phyloP scores from a whole-genome alignment of 2,113 vertebrate species.

The Ursus arctos region DNA sequence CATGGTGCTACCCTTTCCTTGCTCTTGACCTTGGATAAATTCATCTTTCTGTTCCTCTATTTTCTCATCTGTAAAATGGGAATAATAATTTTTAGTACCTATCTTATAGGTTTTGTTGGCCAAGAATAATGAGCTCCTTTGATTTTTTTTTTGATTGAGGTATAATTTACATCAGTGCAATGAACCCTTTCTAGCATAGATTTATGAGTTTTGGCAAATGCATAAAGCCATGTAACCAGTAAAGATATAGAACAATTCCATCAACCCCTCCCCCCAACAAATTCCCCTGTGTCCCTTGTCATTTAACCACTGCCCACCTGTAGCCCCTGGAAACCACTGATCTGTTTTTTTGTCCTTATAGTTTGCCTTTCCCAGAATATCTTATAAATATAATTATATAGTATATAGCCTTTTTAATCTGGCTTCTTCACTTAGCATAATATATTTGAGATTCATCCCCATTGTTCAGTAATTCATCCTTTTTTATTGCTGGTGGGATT shows the following conservation, averaged over 20 bases:
- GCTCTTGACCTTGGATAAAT: neutral
- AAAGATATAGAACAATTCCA: neutral
- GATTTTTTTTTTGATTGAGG: neutral
- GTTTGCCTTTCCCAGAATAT: constrained; percentile 52
- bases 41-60: neutral
- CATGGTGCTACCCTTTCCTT: neutral
- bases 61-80: neutral
- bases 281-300: neutral
- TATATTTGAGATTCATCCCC: neutral
- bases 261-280: neutral
- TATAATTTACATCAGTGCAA: neutral
- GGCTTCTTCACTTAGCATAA: constrained; percentile 49
- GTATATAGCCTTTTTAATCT: neutral
- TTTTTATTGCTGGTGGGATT: neutral
- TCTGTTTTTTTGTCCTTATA: constrained; percentile 8
- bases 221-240: neutral
- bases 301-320: neutral
- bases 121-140: neutral
- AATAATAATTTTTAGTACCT: neutral
- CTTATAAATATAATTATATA: neutral
- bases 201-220: constrained; percentile 19
- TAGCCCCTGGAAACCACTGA: neutral
- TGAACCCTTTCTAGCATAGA: neutral
- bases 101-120: neutral
- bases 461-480: constrained; percentile 20